A percentile compares a stretch with the other conserved stretches of the same genome.
These are phyloP conservation scores for Echeneis naucrates DNA, from an alignment of 2,797 vertebrate species.

Conservation along the genomic window DNA sequence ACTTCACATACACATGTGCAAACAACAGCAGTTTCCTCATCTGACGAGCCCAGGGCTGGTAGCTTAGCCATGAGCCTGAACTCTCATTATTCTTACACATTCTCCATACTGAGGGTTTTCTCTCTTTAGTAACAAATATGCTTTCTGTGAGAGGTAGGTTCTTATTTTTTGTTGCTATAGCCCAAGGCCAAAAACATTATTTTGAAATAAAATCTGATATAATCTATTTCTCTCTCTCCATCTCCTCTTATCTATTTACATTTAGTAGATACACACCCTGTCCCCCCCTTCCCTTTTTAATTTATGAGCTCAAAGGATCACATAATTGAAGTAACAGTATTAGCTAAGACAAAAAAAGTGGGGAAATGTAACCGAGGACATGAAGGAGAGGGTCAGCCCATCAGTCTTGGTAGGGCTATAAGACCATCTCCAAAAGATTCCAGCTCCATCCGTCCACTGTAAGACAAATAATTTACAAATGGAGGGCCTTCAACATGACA, in stretches of 20 bases:
- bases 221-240: not conserved
- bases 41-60: not conserved
- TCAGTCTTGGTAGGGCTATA: too few relatives aligned
- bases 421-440: too few relatives aligned
- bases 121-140: not conserved
- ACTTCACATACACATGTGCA: slow-evolving; percentile 5
- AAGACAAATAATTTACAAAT: too few relatives aligned
- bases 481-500: too few relatives aligned
- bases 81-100: slow-evolving; percentile 20
- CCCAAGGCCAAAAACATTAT: not conserved
- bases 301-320: slow-evolving; percentile 21
- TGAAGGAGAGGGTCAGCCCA: too few relatives aligned
- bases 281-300: not conserved
- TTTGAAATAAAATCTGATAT: slow-evolving; percentile 7
- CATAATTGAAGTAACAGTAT: slow-evolving; percentile 11
- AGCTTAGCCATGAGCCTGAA: slow-evolving; percentile 19
- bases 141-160: not conserved
- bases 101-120: slow-evolving; percentile 16
- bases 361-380: slow-evolving; percentile 9
- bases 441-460: too few relatives aligned
- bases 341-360: slow-evolving; percentile 9
- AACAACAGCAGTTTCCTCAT: slow-evolving; percentile 27
- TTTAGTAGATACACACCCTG: not conserved
- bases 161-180: not conserved
- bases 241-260: not conserved